Conservation (phyloP, 2,113 vertebrate genomes). For the Zosterops hypoxanthus region DNA sequence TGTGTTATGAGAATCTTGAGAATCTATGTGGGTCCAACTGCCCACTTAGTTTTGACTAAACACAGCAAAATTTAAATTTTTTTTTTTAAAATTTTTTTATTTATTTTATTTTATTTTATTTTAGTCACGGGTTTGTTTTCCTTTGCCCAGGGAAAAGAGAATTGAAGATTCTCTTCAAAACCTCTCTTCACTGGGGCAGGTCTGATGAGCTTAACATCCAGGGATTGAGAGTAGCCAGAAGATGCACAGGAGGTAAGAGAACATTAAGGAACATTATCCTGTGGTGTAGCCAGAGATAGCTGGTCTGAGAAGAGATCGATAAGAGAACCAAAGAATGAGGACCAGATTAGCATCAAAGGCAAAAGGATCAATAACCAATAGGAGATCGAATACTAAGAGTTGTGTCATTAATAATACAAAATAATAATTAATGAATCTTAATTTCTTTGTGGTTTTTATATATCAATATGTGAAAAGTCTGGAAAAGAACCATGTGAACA, state of each 20-base stretch:
- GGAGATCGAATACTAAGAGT: neutral
- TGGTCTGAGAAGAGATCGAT: neutral
- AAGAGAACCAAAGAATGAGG: neutral
- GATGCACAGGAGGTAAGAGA: neutral
- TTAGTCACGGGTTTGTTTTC: accelerated
- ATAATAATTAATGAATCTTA: no score
- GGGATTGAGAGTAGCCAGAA: neutral
- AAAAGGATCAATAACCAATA: neutral
- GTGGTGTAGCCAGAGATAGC: neutral
- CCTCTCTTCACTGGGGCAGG: neutral
- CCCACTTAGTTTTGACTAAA: neutral
- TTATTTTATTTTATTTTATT: no score
- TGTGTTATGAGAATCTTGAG: neutral
- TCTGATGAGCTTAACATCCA: neutral
- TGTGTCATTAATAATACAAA: neutral
- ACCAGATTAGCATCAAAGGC: neutral
- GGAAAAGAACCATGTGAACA: neutral
- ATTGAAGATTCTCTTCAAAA: neutral
- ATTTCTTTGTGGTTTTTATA: neutral
- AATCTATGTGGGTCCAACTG: neutral
- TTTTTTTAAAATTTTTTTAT: no score
- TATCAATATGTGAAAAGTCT: neutral
- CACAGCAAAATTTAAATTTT: neutral
- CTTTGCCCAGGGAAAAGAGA: neutral
- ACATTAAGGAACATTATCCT: neutral